phyloP scores from a whole-genome alignment of 2,888 invertebrate genomes.

The Poecilobothrus nobilitatus region DNA sequence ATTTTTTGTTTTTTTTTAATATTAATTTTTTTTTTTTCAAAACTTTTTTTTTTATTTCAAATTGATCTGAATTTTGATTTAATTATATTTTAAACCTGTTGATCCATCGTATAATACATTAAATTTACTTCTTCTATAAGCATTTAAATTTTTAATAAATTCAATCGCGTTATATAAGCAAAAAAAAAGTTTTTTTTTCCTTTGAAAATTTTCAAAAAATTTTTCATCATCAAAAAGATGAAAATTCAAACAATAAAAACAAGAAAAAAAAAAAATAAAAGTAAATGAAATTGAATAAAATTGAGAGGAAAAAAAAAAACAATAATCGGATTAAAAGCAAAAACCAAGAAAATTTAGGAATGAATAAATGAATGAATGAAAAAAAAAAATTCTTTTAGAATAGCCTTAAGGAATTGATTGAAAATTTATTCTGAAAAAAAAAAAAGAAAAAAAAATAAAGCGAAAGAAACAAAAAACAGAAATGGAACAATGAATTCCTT shows the following conservation, averaged over 20 bases:
- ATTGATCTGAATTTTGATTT: neutral
- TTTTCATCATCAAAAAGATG: too few relatives aligned
- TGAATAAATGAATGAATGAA: neutral
- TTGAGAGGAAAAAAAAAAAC: too few relatives aligned
- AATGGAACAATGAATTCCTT: too few relatives aligned
- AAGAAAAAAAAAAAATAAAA: neutral
- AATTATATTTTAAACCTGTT: neutral
- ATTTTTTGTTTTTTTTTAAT: too few relatives aligned
- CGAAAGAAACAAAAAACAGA: too few relatives aligned
- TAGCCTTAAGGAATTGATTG: neutral
- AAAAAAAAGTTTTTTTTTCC: neutral
- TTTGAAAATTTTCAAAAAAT: too few relatives aligned
- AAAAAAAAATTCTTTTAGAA: neutral
- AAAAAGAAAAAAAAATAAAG: too few relatives aligned
- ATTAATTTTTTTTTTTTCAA: too few relatives aligned
- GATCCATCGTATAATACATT: slow-evolving; percentile 3
- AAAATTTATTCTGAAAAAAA: neutral
- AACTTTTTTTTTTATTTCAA: neutral
- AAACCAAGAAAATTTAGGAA: neutral
- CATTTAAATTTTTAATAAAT: neutral
- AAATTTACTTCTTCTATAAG: neutral
- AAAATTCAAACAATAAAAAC: neutral
- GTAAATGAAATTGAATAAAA: too few relatives aligned
- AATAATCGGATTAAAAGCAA: neutral
- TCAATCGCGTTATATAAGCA: neutral